Evolutionary conservation across 2,113 vertebrate genomes (phyloP).

Genomic region (cat (Felis catus)): F.catus_Fca126_mat1.0 CM031420.1:131242001-131242500

Average conservation of each 20-base stretch:
- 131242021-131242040: background rate
- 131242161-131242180: background rate
- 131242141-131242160: background rate
- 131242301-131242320: background rate
- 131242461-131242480: background rate
- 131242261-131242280: background rate
- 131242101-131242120: slow-evolving; percentile 31
- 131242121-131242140: background rate
- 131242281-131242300: background rate
- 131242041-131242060: background rate
- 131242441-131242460: background rate
- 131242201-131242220: slow-evolving; percentile 34
- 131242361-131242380: background rate
- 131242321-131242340: background rate
- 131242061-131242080: background rate
- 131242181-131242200: background rate
- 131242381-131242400: background rate
- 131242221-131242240: background rate
- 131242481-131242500: background rate
- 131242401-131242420: background rate
- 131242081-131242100: background rate
- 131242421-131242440: background rate
- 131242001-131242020: background rate
- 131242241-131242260: background rate
- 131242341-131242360: background rate